Base-by-base conservation (phyloP, 2,113 vertebrate genomes). In the Nothobranchius furzeri region DNA sequence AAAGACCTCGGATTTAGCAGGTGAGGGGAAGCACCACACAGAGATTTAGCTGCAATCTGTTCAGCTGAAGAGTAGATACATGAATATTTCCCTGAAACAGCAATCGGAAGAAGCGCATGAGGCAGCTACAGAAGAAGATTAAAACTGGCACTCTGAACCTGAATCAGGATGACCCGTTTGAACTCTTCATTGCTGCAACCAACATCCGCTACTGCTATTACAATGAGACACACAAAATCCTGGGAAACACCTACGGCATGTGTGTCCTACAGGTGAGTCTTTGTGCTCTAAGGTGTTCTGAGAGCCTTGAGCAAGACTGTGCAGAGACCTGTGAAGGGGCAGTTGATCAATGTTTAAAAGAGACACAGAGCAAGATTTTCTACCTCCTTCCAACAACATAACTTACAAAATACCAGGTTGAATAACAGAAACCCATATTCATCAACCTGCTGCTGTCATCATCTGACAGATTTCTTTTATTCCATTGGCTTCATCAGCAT, bases 171-270 rank as follows among this genome's bases (percentile, higher is more conserved):
- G 97, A 99, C 69, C 98, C 97, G 0, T 99, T 99, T 8, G 98
- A 99, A 65, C 90, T 99, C 17, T 99, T 99, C 20, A 66, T 99
- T 2, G 97, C 96, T 1, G 96, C 97, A 4, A 99, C 98, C 11
- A 99, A 96, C 89, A 99, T 99, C 78, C 96, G 97, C 43, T 99
- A 99, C 85, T 99, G 98, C 84, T 99, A 99, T 89, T 99, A 99
- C 92, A 99, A 95, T 0, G 98, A 99, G 75, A 99, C 96, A 0
- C 98, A 99, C 58, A 99, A 99, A 85, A 97, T 99, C 73, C 92
- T 99, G 14, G 98, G 98, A 13, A 99, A 98, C 85, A 99, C 97
- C 0, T 99, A 91, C 0, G 98, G 98, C 78, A 98, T 98, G 98
- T 99, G 97, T 42, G 93, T 99, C 25, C 83, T 99, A 2, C 97